Base-by-base conservation (phyloP, 2,888 invertebrate genomes). In the Asteroscopus sphinx region DNA sequence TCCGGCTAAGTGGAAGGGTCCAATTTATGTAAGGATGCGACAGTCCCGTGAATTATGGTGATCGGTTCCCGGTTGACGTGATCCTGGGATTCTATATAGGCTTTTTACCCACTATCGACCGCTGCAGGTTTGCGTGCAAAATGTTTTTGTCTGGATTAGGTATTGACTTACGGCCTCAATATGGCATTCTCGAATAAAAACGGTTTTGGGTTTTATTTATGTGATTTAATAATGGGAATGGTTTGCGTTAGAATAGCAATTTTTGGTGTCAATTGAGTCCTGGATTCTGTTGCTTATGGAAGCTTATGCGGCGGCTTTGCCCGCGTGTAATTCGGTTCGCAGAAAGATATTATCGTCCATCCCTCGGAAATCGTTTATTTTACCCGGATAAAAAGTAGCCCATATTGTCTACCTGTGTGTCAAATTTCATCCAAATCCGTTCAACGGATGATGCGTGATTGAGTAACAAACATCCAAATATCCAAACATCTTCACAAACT, bases 1-100 rank as follows among this genome's bases (percentile, higher is more conserved):
- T 76, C 58, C 60, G 33, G 35, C 51, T 75, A 75, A 73, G 77
- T 73, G 64, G 68, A 70, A 54, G 57, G 67, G 70, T 58, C 59
- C 67, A 54, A 67, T 70, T 69, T 67, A 69, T 63, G 64, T 58
- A 70, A 67, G 74, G 69, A 65, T 61, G 64, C 61, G 74, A 73
- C 77, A 65, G 60, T 47, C 33, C 40, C 58, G 45, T 73, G 68
- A 75, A 61, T 71, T 71, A 79, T 68, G 68, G 65, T 63, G 77
- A 77, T 71, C 69, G 59, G 72, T 59, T 63, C 16, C 49, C 55
- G 40, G 55, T 32, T 63, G 68, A 79, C 76, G 74, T 67, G 62
- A 70, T 47, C 47, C 60, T 57, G 57, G 51, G 28, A 61, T 59
- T 53, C 62, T 47, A 49, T 47, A 49, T 57, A 49, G 45, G 57